phyloP scores from a whole-genome alignment of 2,888 invertebrate species.

The Tholera decimalis region DNA sequence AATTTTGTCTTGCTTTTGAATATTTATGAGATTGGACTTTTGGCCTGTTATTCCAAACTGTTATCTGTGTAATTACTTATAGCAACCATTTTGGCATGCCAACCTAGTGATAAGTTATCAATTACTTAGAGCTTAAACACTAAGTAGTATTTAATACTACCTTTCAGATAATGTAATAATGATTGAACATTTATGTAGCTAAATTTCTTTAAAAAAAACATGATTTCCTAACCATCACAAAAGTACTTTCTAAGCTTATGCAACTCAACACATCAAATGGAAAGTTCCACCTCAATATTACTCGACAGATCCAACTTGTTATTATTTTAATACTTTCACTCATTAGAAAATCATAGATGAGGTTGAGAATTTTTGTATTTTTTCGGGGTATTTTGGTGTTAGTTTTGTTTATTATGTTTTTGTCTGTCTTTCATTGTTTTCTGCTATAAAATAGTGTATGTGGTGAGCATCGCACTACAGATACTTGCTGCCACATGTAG shows the following conservation, averaged over 20 bases:
- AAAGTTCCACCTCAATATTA: slow-evolving; percentile 27
- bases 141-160: neutral
- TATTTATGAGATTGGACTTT: slow-evolving; percentile 26
- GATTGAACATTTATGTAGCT: neutral
- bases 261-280: slow-evolving; percentile 13
- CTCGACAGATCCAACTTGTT: neutral
- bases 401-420: slow-evolving; percentile 2
- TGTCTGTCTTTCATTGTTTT: neutral
- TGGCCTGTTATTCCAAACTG: slow-evolving; percentile 11
- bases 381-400: neutral
- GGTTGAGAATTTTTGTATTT: neutral
- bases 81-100: slow-evolving; percentile 18
- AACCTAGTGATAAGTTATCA: slow-evolving; percentile 24
- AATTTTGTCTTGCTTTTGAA: slow-evolving; percentile 7
- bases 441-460: neutral
- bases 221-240: slow-evolving; percentile 1
- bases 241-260: slow-evolving; percentile 37
- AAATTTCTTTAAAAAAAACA: neutral
- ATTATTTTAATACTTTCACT: slow-evolving; percentile 23
- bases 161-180: slow-evolving; percentile 1
- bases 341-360: neutral
- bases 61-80: slow-evolving; percentile 12
- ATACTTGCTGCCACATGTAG: no score
- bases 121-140: slow-evolving; percentile 8
- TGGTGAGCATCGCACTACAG: neutral